These are phyloP conservation scores for Anthrax anthrax DNA, from an alignment of 2,888 invertebrate species.

Conservation along the genomic window DNA sequence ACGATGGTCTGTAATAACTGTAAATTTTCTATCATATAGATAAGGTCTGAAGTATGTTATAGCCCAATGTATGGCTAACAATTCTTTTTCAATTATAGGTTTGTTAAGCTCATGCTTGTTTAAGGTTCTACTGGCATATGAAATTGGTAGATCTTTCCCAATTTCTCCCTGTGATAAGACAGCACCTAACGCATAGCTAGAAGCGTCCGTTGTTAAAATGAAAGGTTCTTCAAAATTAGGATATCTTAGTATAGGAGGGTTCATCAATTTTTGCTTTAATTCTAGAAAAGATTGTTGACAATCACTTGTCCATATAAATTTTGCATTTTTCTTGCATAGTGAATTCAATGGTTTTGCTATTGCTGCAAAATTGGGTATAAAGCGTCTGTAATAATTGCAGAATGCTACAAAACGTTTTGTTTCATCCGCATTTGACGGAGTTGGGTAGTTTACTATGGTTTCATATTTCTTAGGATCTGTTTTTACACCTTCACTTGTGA, in stretches of 20 bases:
- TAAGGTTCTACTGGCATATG: constrained; percentile 17
- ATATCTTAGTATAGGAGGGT: neutral
- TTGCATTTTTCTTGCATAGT: no score
- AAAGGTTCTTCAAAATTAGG: constrained; percentile 10
- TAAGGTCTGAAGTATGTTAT: constrained; percentile 18
- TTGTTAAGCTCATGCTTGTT: constrained; percentile 15
- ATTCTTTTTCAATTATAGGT: constrained; percentile 16
- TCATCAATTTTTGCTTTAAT: no score
- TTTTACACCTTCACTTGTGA: no score
- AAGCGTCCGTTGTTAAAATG: constrained; percentile 20
- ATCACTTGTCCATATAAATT: no score
- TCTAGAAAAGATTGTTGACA: no score
- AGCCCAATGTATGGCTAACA: constrained; percentile 10
- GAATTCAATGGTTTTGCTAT: no score
- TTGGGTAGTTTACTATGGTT: no score
- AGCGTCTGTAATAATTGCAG: no score
- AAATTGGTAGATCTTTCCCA: constrained; percentile 18
- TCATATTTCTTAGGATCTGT: no score
- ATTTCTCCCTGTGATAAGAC: constrained; percentile 17
- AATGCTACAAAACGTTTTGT: no score
- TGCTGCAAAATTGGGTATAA: no score
- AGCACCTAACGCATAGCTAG: constrained; percentile 15
- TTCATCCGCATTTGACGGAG: no score
- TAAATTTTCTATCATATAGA: constrained; percentile 15
- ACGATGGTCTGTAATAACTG: neutral